Conservation (phyloP, 2,113 vertebrate species). For the Gnathonemus longibarbis region DNA sequence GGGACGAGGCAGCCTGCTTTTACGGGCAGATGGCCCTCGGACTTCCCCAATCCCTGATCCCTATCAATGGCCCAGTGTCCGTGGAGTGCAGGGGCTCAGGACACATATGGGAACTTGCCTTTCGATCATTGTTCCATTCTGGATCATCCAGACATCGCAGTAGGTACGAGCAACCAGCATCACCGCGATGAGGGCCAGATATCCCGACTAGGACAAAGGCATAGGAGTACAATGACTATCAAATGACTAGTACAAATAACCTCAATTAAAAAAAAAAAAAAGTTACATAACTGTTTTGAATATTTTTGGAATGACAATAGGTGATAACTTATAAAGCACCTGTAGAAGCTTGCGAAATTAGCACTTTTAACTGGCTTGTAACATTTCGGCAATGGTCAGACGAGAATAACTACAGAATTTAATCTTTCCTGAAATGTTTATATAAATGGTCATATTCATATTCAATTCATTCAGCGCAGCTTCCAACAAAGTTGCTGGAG, state of each 20-base stretch:
- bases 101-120: conserved; percentile 66
- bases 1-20: neutral
- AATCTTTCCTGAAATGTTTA: neutral
- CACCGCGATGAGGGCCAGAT: conserved; percentile 81
- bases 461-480: neutral
- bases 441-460: neutral
- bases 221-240: conserved; percentile 32
- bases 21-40: neutral
- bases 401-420: neutral
- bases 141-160: conserved; percentile 99
- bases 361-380: neutral
- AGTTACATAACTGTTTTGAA: neutral
- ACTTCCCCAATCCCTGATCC: neutral
- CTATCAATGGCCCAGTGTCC: neutral
- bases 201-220: conserved; percentile 67
- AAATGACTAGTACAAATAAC: neutral
- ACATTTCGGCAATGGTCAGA: neutral
- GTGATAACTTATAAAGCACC: neutral
- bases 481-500: neutral
- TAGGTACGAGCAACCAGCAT: conserved; percentile 91
- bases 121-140: conserved; percentile 97
- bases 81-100: neutral
- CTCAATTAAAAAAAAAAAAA: neutral
- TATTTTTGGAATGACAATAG: neutral
- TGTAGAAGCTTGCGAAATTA: neutral